Evolutionary conservation across 1,140 invertebrate species (phyloP).

Genomic region (Lepidostoma basale): DNA sequence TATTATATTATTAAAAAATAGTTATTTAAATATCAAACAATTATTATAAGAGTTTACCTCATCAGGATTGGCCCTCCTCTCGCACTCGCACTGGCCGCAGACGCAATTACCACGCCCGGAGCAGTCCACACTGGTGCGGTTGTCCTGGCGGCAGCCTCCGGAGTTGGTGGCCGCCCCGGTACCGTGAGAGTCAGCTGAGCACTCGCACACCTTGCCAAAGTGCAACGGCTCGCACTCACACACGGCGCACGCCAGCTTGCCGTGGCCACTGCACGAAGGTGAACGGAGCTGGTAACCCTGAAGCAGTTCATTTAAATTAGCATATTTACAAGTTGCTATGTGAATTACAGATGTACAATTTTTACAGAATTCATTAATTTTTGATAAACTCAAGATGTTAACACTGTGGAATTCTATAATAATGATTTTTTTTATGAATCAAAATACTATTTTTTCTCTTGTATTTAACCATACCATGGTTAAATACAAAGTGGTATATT

Average conservation of each 20-base stretch:
- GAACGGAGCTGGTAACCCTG: slow-evolving; percentile 51
- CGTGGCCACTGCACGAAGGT: slow-evolving; percentile 67
- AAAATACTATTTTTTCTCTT: too few species aligned
- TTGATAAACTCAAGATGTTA: too few species aligned
- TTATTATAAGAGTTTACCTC: slow-evolving; percentile 59
- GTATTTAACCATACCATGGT: too few species aligned
- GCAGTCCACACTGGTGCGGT: slow-evolving; percentile 73
- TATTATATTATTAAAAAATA: neutral
- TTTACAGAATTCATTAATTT: too few species aligned
- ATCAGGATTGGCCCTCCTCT: slow-evolving; percentile 59
- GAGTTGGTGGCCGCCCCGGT: slow-evolving; percentile 57
- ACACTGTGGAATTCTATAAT: too few species aligned
- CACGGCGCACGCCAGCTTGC: slow-evolving; percentile 84
- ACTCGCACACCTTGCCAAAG: slow-evolving; percentile 89
- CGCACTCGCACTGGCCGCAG: slow-evolving; percentile 82
- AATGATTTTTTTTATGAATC: too few species aligned
- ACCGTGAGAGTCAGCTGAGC: slow-evolving; percentile 64
- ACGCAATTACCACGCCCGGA: slow-evolving; percentile 78
- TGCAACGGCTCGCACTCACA: slow-evolving; percentile 80
- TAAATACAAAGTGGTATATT: too few species aligned
- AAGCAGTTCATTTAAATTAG: too few species aligned
- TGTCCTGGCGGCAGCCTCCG: slow-evolving; percentile 75
- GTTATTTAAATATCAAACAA: neutral
- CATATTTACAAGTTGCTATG: too few species aligned
- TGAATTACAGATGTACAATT: too few species aligned